phyloP scores from a whole-genome alignment of 2,888 invertebrate species.

The Tachina lurida region DNA sequence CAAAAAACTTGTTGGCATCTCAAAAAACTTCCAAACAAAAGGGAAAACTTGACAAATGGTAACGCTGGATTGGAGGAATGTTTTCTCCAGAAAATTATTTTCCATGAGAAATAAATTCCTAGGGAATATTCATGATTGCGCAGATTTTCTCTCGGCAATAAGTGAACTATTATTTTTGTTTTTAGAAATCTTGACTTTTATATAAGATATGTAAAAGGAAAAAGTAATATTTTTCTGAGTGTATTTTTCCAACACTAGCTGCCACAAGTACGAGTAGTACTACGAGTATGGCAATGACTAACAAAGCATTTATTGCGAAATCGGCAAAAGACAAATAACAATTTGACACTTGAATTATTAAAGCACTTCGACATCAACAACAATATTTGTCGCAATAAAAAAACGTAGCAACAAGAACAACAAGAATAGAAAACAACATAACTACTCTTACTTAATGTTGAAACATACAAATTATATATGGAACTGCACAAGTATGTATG shows the following conservation, averaged over 20 bases:
- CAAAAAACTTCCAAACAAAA: no score
- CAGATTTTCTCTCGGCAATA: no score
- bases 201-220: not conserved
- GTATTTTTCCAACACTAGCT: constrained; percentile 58
- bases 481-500: not conserved
- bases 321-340: constrained; percentile 82
- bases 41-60: no score
- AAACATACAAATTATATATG: no score
- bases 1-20: no score
- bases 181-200: not conserved
- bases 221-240: constrained; percentile 49
- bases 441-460: not conserved
- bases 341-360: constrained; percentile 82
- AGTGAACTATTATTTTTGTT: not conserved
- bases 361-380: constrained; percentile 71
- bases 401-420: constrained; percentile 52
- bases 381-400: constrained; percentile 56
- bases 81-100: no score
- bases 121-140: no score
- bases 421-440: constrained; percentile 43
- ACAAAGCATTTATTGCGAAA: constrained; percentile 80
- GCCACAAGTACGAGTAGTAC: not conserved
- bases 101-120: no score
- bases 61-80: no score
- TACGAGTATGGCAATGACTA: constrained; percentile 70